Evolutionary conservation across 2,888 invertebrate genomes (phyloP).

Genomic region (Icerya purchasi): DNA sequence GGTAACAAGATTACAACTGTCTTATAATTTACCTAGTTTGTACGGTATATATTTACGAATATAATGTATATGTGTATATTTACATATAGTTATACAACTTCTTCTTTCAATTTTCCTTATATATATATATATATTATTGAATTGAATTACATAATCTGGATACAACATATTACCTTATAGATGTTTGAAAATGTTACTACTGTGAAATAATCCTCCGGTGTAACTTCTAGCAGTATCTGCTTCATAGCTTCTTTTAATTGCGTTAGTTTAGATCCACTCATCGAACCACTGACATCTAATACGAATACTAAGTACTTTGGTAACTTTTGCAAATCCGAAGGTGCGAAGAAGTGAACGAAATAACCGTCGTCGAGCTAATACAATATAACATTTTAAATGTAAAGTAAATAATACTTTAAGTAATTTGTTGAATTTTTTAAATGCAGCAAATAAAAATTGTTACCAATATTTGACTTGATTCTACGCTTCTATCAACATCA

Average conservation of each 20-base stretch:
- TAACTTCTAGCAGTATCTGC: slow-evolving; percentile 38
- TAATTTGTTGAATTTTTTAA: too few relatives aligned
- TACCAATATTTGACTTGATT: slow-evolving; percentile 36
- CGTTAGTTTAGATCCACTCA: slow-evolving; percentile 40
- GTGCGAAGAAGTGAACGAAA: slow-evolving; percentile 53
- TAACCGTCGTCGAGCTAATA: slow-evolving; percentile 41
- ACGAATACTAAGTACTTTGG: slow-evolving; percentile 47
- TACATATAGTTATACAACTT: too few relatives aligned
- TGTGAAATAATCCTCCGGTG: slow-evolving; percentile 39
- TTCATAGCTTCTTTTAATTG: slow-evolving; percentile 44
- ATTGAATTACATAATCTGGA: too few relatives aligned
- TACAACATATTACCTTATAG: slow-evolving; percentile 28
- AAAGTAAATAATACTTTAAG: too few relatives aligned
- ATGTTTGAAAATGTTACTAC: slow-evolving; percentile 38
- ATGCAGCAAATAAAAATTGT: too few relatives aligned
- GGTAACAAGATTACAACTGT: too few relatives aligned
- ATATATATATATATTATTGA: too few relatives aligned
- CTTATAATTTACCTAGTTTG: too few relatives aligned
- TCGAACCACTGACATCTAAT: slow-evolving; percentile 53
- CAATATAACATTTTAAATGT: too few relatives aligned
- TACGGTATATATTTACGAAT: too few relatives aligned
- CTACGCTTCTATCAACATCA: slow-evolving; percentile 33
- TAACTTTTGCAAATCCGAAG: slow-evolving; percentile 33
- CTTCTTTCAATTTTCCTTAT: too few relatives aligned
- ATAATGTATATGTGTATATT: too few relatives aligned